Base-by-base conservation (phyloP, 2,888 invertebrate species). In the Drosophila neonasuta region DNA sequence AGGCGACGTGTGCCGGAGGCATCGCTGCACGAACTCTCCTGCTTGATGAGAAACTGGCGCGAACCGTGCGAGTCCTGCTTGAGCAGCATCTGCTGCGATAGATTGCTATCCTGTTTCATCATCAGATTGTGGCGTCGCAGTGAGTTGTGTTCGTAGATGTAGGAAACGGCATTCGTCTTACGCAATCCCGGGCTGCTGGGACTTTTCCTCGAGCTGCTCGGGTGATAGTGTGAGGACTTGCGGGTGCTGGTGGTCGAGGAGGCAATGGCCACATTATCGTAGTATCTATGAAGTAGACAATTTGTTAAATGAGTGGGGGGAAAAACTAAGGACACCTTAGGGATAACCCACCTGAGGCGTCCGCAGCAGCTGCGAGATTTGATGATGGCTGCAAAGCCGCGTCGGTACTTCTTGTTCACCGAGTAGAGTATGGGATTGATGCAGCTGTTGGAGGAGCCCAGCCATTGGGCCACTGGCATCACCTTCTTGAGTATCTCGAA, bases 401-500 rank as follows among this genome's bases (percentile, higher is more conserved):
- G 94, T 11, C 97, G 93, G 91, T 96, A 98, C 90, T 98, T 97
- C 90, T 96, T 96, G 91, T 98, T 98, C 92, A 98, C 97, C 2
- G 97, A 97, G 90, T 98, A 97, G 62, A 98, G 92, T 71, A 98
- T 95, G 0, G 98, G 98, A 91, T 98, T 98, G 88, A 98, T 97
- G 92, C 97, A 97, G 17, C 97, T 97, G 91, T 98, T 98, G 15
- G 97, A 97, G 0, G 97, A 95, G 2, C 98, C 98, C 49, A 98
- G 92, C 97, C 96, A 97, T 90, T 97, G 97, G 5, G 96, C 97
- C 54, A 98, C 93, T 3, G 98, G 98, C 15, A 96, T 96, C 2
- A 95, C 94, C 17, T 96, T 94, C 48, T 95, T 95, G 39, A 96
- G 92, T 66, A 96, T 92, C 76, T 96, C 95, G 84, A 96, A 96